A percentile compares a stretch with the other conserved stretches of the same genome.
phyloP scores from a whole-genome alignment of 1,140 invertebrate species.

The Glomeris maerens region DNA sequence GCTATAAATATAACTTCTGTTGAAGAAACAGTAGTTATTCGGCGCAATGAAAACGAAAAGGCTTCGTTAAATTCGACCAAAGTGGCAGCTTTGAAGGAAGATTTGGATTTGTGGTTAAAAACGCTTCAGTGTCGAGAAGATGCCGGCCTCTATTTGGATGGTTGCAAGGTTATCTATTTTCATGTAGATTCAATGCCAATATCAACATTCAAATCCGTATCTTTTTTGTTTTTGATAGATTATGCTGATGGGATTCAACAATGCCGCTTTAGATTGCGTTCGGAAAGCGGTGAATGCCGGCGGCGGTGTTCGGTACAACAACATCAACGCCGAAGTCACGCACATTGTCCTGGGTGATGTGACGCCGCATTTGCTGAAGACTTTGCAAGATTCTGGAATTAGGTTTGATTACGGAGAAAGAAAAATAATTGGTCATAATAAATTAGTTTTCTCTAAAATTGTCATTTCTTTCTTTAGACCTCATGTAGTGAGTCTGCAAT shows the following conservation, averaged over 20 bases:
- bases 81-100: too few species aligned
- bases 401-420: constrained; percentile 22
- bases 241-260: constrained; percentile 45
- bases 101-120: too few species aligned
- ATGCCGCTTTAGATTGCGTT: constrained; percentile 52
- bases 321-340: constrained; percentile 55
- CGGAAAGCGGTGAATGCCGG: constrained; percentile 59
- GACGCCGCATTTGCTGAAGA: too few species aligned
- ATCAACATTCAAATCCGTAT: neutral
- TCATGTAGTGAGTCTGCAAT: constrained; percentile 48
- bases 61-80: too few species aligned
- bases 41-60: too few species aligned
- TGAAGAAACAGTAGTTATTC: too few species aligned
- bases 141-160: constrained; percentile 65
- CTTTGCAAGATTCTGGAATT: too few species aligned
- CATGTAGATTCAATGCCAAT: neutral
- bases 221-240: neutral
- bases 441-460: neutral
- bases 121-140: too few species aligned
- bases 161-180: constrained; percentile 46
- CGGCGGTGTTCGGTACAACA: constrained; percentile 62
- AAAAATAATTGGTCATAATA: constrained; percentile 12
- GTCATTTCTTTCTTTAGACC: constrained; percentile 34
- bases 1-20: too few species aligned
- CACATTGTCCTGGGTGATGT: constrained; percentile 59